Base-by-base conservation (phyloP, 1,140 invertebrate genomes). In the Calosoma granatense region DNA sequence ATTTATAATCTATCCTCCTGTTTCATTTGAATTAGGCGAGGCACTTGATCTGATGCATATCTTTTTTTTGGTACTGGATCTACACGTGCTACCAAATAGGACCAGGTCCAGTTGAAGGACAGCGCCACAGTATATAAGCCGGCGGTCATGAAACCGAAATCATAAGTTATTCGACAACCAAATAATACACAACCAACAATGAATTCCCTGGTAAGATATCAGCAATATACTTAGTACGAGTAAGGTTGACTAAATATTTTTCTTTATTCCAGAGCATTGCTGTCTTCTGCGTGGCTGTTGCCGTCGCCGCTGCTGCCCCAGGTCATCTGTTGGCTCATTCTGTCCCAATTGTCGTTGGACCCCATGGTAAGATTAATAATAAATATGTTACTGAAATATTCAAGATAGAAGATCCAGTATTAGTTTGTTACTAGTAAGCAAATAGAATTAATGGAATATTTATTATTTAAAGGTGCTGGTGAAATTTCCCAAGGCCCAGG, bases 401-500 rank as follows among this genome's bases (percentile, higher is more conserved):
- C n/a, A 36, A 9, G 6, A 9, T 36, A n/a, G 6, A n/a, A 36
- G 26, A 36, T 12, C 17, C 41, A 4, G 9, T 47, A 47, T 47
- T 4, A 47, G 4, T 47, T 47, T 17, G 9, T 47, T 12, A 47
- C 6, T 12, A 47, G 17, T 9, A 17, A 6, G 41, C 41, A 17
- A 12, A 17, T 11, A 11, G 9, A 12, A 47, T 47, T 30, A 47
- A 47, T 12, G 4, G 17, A 47, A 47, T 47, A 47, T 47, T 47
- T 47, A 17, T 11, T 12, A 47, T 36, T 47, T 47, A 47, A 12
- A 47, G 41, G 41, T 47, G 9, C 17, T 17, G 41, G 41, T 47
- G 9, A 9, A 6, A 47, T 47, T 17, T 47, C 41, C 19, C 47
- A 60, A 52, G 62, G 62, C 6, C 62, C 62, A 47, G 43, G 53